Conservation (phyloP, 2,113 vertebrate genomes). For the Pavo muticus region DNA sequence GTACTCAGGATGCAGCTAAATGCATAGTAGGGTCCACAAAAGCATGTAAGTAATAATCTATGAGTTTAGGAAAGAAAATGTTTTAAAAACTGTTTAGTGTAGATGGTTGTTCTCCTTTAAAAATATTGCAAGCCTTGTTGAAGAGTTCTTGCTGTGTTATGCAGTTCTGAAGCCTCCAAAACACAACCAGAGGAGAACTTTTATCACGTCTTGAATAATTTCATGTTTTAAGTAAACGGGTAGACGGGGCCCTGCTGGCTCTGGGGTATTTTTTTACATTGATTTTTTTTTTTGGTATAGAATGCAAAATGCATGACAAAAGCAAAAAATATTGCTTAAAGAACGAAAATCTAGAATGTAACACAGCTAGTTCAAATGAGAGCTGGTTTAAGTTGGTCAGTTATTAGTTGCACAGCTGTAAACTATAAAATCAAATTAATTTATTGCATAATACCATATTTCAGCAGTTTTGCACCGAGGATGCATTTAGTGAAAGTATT, state of each 20-base stretch:
- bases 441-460: not conserved
- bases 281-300: not conserved
- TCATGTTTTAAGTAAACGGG: not conserved
- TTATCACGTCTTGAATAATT: slow-evolving; percentile 13
- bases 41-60: not conserved
- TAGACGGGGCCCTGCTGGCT: not conserved
- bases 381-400: not conserved
- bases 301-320: not conserved
- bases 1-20: not conserved
- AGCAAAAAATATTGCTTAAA: not conserved
- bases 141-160: not conserved
- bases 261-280: not conserved
- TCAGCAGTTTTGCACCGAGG: not conserved
- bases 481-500: not conserved
- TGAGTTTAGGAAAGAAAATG: not conserved
- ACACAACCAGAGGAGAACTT: not conserved
- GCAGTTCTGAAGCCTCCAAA: slow-evolving; percentile 5
- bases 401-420: not conserved
- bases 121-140: not conserved
- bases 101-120: not conserved
- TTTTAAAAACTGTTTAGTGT: not conserved
- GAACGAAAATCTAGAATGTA: not conserved
- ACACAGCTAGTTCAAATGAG: not conserved
- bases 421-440: not conserved
- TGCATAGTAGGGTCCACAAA: not conserved